These are phyloP conservation scores for human DNA, from an alignment of 2,113 vertebrate genomes.

Conservation along the genomic window GRCh38 chr22:31244001-31244500, in stretches of 20 bases:
- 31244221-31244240: slow-evolving; percentile 78
- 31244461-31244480: not conserved
- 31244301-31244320: slow-evolving; percentile 63
- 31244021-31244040: not conserved
- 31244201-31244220: slow-evolving; percentile 83
- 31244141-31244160: slow-evolving; percentile 79
- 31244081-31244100: not conserved
- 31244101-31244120: slow-evolving; percentile 51
- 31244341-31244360: slow-evolving; percentile 60
- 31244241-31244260: slow-evolving; percentile 44
- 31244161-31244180: slow-evolving; percentile 87
- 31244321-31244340: slow-evolving; percentile 73
- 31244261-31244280: slow-evolving; percentile 65
- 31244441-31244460: not conserved
- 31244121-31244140: slow-evolving; percentile 44
- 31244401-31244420: slow-evolving; percentile 50
- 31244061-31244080: slow-evolving; percentile 9
- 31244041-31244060: slow-evolving; percentile 6
- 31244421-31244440: slow-evolving; percentile 22
- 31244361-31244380: slow-evolving; percentile 62
- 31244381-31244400: slow-evolving; percentile 38
- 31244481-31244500: not conserved
- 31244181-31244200: slow-evolving; percentile 77
- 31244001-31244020: not conserved
- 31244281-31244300: slow-evolving; percentile 54